Base-by-base conservation (phyloP, 2,888 invertebrate species). In the Drosophila trichaetosa region DNA sequence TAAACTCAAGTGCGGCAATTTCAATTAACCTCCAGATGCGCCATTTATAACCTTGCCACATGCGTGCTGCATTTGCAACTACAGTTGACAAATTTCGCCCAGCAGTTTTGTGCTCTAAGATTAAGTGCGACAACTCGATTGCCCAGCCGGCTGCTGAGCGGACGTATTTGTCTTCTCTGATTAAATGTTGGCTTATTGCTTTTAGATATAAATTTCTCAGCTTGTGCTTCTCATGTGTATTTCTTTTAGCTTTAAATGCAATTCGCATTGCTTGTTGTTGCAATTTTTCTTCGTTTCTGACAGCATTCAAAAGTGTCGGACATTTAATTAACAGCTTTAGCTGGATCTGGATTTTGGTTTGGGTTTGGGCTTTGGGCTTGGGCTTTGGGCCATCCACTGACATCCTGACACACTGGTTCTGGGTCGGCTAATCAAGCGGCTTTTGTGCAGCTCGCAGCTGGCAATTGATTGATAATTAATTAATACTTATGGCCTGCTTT, bases 401-500 rank as follows among this genome's bases (percentile, higher is more conserved):
- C 83, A 83, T 78, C 73, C 84, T 79, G 84, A 79, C 89, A 86
- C 71, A 52, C 77, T 68, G 68, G 73, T 68, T 79, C 40, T 67
- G 63, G 59, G 58, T 53, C 63, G 67, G 73, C 57, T 81, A 77
- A 79, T 79, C 79, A 79, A 81, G 78, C 54, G 66, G 78, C 81
- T 73, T 72, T 82, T 80, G 75, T 71, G 64, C 27, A 38, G 56
- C 31, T 53, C 51, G 27, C 53, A 53, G 78, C 61, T 73, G 61
- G 57, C 66, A 77, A 77, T 77, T 83, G 89, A 84, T 84, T 76
- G 73, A 81, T 84, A 89, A 84, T 89, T 84, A 85, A 88, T 88
- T 70, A 68, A 73, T 79, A 58, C 34, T 51, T 66, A 51, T 56
- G 69, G 46, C 46, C 74, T 79, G 72, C 86, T 89, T 87, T 80